Evolutionary conservation across 2,888 invertebrate species (phyloP).

Genomic region (Phalera bucephala): DNA sequence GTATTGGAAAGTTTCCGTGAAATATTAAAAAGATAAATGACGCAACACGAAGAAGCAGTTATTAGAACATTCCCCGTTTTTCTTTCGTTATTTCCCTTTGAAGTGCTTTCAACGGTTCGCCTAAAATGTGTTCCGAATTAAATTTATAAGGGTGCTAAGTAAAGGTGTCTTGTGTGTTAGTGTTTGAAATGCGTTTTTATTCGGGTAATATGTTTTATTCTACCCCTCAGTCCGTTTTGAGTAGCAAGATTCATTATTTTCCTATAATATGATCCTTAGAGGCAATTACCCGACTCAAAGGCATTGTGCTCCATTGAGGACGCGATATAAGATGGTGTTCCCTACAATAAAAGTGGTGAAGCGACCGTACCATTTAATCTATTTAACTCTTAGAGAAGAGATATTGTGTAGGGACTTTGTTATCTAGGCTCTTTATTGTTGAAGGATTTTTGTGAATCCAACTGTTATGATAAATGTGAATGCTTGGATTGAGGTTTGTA

Average conservation of each 20-base stretch:
- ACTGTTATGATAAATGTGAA: too few species aligned
- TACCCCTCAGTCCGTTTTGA: slow-evolving; percentile 14
- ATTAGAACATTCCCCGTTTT: slow-evolving; percentile 37
- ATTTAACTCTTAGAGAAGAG: slow-evolving; percentile 12
- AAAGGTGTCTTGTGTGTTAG: slow-evolving; percentile 16
- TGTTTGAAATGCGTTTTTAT: slow-evolving; percentile 30
- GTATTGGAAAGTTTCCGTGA: slow-evolving; percentile 17
- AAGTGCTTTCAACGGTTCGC: slow-evolving; percentile 19
- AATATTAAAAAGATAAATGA: slow-evolving; percentile 25
- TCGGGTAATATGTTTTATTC: slow-evolving; percentile 32
- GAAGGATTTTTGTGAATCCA: slow-evolving; percentile 8
- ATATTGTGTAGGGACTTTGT: not conserved
- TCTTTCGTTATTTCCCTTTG: slow-evolving; percentile 32
- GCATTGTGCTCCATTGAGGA: slow-evolving; percentile 43
- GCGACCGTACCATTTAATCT: slow-evolving; percentile 23
- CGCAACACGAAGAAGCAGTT: slow-evolving; percentile 24
- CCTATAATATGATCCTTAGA: slow-evolving; percentile 43
- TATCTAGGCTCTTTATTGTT: not conserved
- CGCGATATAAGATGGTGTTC: slow-evolving; percentile 41
- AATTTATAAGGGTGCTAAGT: slow-evolving; percentile 18
- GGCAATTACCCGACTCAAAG: slow-evolving; percentile 39
- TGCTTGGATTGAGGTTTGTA: too few species aligned
- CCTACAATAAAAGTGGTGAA: slow-evolving; percentile 37
- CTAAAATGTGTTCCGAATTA: slow-evolving; percentile 18
- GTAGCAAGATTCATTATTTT: slow-evolving; percentile 46